phyloP scores from a whole-genome alignment of 2,888 invertebrate genomes.

The Acleris literana region DNA sequence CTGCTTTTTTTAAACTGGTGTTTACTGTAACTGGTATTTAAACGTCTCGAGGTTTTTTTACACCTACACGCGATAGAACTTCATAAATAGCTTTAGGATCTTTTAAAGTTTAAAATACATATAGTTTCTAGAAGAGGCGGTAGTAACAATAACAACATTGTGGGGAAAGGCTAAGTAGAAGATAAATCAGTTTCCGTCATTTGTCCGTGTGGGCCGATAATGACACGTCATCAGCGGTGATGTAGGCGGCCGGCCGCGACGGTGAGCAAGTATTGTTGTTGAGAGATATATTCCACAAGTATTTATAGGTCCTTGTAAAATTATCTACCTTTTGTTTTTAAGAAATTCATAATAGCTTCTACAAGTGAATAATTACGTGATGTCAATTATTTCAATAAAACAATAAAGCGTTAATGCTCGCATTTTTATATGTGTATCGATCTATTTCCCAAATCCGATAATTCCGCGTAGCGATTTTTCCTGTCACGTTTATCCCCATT shows the following conservation, averaged over 20 bases:
- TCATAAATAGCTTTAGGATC: too few species aligned
- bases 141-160: not conserved
- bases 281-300: not conserved
- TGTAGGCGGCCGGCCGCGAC: conserved; percentile 46
- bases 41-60: too few species aligned
- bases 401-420: too few species aligned
- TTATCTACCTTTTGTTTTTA: conserved; percentile 3
- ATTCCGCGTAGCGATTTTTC: too few species aligned
- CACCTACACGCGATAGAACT: too few species aligned
- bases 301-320: conserved; percentile 1
- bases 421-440: too few species aligned
- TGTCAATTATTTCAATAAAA: not conserved
- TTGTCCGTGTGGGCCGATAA: conserved; percentile 56
- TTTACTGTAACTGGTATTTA: too few species aligned
- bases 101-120: too few species aligned
- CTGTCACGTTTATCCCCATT: too few species aligned
- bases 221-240: conserved; percentile 57
- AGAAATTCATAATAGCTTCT: conserved; percentile 1
- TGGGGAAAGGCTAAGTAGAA: conserved; percentile 36
- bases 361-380: not conserved
- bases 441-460: too few species aligned
- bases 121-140: not conserved
- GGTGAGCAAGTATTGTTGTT: conserved; percentile 47
- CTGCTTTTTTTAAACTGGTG: too few species aligned
- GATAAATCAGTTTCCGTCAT: conserved; percentile 59